phyloP scores from a whole-genome alignment of 2,797 vertebrate genomes.

The Prunella strophiata region DNA sequence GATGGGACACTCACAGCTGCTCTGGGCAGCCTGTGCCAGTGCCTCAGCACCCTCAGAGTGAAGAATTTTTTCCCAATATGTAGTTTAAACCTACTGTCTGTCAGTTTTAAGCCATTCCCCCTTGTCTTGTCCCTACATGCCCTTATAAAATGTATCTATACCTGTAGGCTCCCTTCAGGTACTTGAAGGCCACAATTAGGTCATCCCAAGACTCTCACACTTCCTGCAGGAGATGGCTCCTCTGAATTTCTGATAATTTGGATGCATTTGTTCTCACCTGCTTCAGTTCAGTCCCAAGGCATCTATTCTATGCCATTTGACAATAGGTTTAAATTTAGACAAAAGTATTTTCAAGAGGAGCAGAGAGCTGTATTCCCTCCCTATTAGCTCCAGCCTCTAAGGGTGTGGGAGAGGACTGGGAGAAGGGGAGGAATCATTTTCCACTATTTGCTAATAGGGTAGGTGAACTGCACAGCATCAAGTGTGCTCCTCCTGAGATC shows the following conservation, averaged over 20 bases:
- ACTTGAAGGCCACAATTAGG: neutral
- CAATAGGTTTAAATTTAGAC: neutral
- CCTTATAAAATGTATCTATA: neutral
- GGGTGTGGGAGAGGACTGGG: neutral
- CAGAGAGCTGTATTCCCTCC: neutral
- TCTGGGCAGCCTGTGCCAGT: neutral
- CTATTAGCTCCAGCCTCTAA: neutral
- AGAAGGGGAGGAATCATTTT: neutral
- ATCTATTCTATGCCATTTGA: neutral
- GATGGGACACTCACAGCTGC: neutral
- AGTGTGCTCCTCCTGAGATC: conserved; percentile 24
- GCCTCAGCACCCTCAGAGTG: neutral
- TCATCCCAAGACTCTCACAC: neutral
- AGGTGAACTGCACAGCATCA: conserved; percentile 3
- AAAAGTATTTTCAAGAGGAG: neutral
- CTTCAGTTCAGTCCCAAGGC: neutral
- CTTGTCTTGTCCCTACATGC: too few relatives aligned
- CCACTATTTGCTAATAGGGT: neutral
- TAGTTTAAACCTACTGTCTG: neutral
- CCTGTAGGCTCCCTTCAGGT: neutral
- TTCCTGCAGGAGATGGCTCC: neutral
- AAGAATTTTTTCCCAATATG: neutral
- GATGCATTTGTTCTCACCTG: neutral
- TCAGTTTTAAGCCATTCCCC: neutral
- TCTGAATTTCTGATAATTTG: neutral